Base-by-base conservation (phyloP, 2,888 invertebrate genomes). In the Protonemura montana region DNA sequence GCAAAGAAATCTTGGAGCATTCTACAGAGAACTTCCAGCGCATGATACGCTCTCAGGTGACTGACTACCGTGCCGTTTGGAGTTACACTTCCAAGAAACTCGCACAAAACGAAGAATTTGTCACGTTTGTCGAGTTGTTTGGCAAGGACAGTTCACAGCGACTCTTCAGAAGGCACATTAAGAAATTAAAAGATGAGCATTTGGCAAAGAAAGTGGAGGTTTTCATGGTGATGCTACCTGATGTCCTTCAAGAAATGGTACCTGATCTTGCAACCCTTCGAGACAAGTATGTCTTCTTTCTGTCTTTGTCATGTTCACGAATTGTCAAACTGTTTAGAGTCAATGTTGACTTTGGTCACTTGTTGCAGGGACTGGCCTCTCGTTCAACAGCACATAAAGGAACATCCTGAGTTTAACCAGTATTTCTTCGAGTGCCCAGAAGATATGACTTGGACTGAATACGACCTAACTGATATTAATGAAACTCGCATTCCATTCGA, bases 321-420 rank as follows among this genome's bases (percentile, higher is more conserved):
- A 78, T 78, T 27, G 6, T 78, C 5, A 7, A 16, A 6, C 28
- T 25, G 2, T 26, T 3, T 7, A 28, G 7, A 10, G 78, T 21
- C 21, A 5, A 76, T 78, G n/a, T 78, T 78, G 27, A 59, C 21
- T 21, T 3, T 10, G 0, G 29, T 30, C 30, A 27, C 30, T 10
- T 90, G 90, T 90, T 91, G 41, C 91, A 97, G 97, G 90, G 97
- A 98, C 90, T 99, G 99, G 99, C 93, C 95, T 86, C 94, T 95
- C 89, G 96, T 98, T 87, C 95, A 97, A 88, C 95, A 96, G 87
- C 96, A 96, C 91, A 93, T 99, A 89, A 95, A 96, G 88, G 94
- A 95, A 86, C 98, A 99, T 92, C 96, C 97, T n/a, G 97, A 98
- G 91, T 99, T 98, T 92, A 95, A 96, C 86, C 95, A 96, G 90